These are phyloP conservation scores for Cyprinodon variegatus DNA, from an alignment of 2,113 vertebrate genomes.

Conservation along the genomic window DNA sequence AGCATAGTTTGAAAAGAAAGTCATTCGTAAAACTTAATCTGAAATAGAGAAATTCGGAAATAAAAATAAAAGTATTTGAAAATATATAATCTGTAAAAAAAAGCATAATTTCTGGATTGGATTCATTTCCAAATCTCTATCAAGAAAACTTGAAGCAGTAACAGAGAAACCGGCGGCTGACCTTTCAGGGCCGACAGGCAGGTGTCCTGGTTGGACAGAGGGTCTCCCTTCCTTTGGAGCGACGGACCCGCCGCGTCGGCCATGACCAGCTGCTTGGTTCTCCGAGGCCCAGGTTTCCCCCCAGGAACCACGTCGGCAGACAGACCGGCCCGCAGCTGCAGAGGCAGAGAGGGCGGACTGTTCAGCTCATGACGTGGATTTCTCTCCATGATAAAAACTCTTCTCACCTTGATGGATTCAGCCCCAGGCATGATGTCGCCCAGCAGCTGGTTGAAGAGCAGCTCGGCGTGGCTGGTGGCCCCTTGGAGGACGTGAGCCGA, in stretches of 20 bases:
- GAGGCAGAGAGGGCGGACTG: not conserved
- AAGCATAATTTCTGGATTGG: too few species aligned
- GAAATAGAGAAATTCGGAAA: too few species aligned
- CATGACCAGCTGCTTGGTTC: slow-evolving; percentile 71
- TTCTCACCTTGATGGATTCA: slow-evolving; percentile 81
- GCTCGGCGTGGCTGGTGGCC: slow-evolving; percentile 80
- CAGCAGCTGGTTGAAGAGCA: slow-evolving; percentile 81
- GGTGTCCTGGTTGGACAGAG: slow-evolving; percentile 84
- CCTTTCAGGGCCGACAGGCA: slow-evolving; percentile 85
- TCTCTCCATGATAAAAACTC: not conserved
- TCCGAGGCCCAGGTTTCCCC: slow-evolving; percentile 73
- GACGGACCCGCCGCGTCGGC: slow-evolving; percentile 52
- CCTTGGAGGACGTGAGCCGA: slow-evolving; percentile 84
- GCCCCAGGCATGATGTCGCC: slow-evolving; percentile 82
- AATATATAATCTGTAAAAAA: too few species aligned
- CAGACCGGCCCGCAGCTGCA: slow-evolving; percentile 69
- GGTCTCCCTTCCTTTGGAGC: slow-evolving; percentile 84
- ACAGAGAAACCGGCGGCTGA: slow-evolving; percentile 29
- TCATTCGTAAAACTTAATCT: too few species aligned
- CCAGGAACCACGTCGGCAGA: slow-evolving; percentile 63
- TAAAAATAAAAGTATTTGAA: too few species aligned
- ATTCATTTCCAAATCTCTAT: too few species aligned
- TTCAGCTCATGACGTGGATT: too few species aligned
- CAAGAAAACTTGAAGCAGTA: too few species aligned
- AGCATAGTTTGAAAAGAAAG: too few species aligned